Evolutionary conservation across 2,888 invertebrate genomes (phyloP), one percentile per base, ranked within the genome.

Genomic region (Sylvicola cinctus): DNA sequence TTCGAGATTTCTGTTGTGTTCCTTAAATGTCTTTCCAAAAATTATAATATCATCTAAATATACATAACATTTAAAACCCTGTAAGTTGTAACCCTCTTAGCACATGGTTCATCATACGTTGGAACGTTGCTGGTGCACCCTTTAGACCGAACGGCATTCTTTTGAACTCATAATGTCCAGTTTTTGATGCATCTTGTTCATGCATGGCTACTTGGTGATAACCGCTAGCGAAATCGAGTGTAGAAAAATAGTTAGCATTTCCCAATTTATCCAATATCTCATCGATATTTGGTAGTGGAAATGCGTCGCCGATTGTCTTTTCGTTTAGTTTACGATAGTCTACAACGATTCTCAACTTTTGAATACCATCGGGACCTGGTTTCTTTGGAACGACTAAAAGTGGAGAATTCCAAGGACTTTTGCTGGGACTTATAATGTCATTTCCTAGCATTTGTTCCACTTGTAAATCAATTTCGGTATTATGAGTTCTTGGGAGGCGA

Each of bases 91-190:
- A 29, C 4, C 51, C 52, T 16, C 44, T 31, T 7, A 57, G 36
- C 0, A 56, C 45, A 34, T 42, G 46, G 29, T 54, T 48, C 53
- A 55, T 55, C 14, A 50, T 37, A 4, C 52, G 33, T 42, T 55
- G 54, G 34, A 58, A 55, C 0, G 54, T 53, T 2, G 49, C 47
- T 1, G 58, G 56, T 2, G 55, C 54, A 51, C n/a, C n/a, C n/a
- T n/a, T n/a, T n/a, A n/a, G n/a, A n/a, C n/a, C n/a, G n/a, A n/a
- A n/a, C n/a, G n/a, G 51, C 47, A 54, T 48, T 14, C 51, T 35
- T 6, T 37, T 41, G 33, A 44, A 56, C 39, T 55, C 47, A 32
- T 44, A 52, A 36, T 52, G 53, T 16, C 50, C 54, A 7, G 53
- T 54, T 47, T 54, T 55, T 16, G 38, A 35, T 10, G 40, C 36